Base-by-base conservation (phyloP, 2,888 invertebrate species). In the Onthophagus sagittarius region DNA sequence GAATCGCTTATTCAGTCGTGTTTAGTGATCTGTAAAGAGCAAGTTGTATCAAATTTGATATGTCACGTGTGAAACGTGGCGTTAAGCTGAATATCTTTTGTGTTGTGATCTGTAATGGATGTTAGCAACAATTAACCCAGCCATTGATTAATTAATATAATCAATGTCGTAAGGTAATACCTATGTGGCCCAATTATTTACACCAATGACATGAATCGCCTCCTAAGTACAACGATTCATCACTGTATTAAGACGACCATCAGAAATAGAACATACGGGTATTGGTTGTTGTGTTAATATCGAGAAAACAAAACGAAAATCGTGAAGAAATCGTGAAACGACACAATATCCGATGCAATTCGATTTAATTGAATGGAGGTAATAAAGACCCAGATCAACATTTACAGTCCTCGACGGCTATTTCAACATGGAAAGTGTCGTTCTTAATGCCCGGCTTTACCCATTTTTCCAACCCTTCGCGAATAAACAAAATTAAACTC, bases 121-220 rank as follows among this genome's bases (percentile, higher is more conserved):
- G 63, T 7, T 5, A 15, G 7, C 15, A 15, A 63, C 63, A 63
- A 67, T 67, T 67, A 67, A 67, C 67, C 11, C 13, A n/a, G 23
- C 11, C 23, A 67, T 67, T 67, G 67, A 67, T 67, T 67, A 67
- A 67, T 67, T 67, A 67, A 67, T 67, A 67, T 15, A 67, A 15
- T 67, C 23, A 31, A 32, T 15, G 23, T 67, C 15, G 67, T 15
- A 67, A 63, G 23, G 23, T 67, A 67, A 67, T 67, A 14, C 11
- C 15, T 67, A 15, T 67, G 67, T 67, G 67, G 67, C 15, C 67
- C 67, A 32, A 67, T 67, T 67, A 67, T 67, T 63, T 67, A 67
- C 67, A 15, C 23, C 6, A 15, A 67, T 15, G 67, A 67, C 67
- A 15, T n/a, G 23, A 15, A 53, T 53, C 39, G 39, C 11, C 39